A percentile compares a stretch with the other conserved stretches of the same genome.
These are phyloP conservation scores for Pontoporia blainvillei DNA, from an alignment of 2,113 vertebrate genomes.

Conservation along the genomic window DNA sequence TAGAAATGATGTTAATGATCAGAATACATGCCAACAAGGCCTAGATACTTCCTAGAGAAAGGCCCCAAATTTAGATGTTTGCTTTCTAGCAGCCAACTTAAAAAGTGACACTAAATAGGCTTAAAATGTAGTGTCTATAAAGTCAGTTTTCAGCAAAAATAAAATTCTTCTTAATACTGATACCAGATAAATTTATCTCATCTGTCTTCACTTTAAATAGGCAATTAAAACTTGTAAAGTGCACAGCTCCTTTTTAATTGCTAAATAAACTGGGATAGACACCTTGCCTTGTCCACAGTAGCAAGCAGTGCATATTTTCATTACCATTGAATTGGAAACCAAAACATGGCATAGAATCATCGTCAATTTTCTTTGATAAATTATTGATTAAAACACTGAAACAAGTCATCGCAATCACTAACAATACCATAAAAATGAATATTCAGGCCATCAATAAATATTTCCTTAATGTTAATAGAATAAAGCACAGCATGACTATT, in stretches of 20 bases:
- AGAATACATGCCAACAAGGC: background rate
- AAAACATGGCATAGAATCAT: conserved; percentile 11
- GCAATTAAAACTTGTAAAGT: background rate
- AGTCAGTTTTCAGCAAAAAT: background rate
- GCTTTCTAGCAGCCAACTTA: background rate
- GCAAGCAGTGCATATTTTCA: background rate
- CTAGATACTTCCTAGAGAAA: background rate
- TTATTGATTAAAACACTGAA: conserved; percentile 66
- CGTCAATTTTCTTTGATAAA: conserved; percentile 61
- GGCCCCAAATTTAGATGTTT: background rate
- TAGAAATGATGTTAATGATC: background rate
- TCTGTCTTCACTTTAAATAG: background rate
- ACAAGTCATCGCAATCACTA: conserved; percentile 66
- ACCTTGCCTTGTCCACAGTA: background rate
- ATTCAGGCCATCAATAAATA: conserved; percentile 54
- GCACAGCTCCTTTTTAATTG: background rate
- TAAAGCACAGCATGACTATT: background rate
- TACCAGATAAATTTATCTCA: background rate
- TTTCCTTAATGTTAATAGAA: background rate
- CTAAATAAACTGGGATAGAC: background rate
- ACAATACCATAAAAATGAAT: conserved; percentile 55
- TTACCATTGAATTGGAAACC: background rate
- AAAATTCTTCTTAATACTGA: background rate
- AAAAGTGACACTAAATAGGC: background rate
- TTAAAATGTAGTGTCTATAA: background rate